Conservation (phyloP, 2,113 vertebrate genomes). For the Etia nguti region DNA sequence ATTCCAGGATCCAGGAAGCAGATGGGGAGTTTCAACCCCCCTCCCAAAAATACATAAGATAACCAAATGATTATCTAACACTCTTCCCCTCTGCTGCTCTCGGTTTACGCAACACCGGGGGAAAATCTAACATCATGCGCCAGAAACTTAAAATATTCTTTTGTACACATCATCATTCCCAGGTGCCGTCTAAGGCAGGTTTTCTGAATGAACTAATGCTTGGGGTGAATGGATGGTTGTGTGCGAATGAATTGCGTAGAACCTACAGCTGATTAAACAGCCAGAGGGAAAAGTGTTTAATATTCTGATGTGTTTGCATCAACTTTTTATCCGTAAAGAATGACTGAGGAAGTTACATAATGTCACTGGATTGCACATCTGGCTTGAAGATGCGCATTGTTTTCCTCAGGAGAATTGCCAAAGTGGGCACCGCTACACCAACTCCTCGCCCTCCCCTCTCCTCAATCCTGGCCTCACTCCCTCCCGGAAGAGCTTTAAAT, state of each 20-base stretch:
- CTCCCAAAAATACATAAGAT: conserved; percentile 8
- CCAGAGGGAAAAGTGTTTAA: conserved; percentile 5
- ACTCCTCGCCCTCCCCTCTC: neutral
- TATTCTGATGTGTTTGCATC: conserved; percentile 25
- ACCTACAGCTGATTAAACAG: conserved; percentile 17
- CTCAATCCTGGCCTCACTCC: neutral
- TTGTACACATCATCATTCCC: neutral
- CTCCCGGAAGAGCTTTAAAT: conserved; percentile 55
- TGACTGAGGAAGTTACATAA: conserved; percentile 62
- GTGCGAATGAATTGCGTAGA: neutral
- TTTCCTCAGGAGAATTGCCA: conserved; percentile 25
- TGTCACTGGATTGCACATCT: conserved; percentile 60
- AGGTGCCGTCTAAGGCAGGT: conserved; percentile 7
- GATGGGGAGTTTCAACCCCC: neutral
- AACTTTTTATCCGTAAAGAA: conserved; percentile 14
- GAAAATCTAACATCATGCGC: neutral
- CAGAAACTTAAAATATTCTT: neutral
- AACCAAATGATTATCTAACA: conserved; percentile 29
- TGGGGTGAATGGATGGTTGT: neutral
- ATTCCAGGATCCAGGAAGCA: neutral
- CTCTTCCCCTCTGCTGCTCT: neutral
- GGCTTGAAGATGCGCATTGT: conserved; percentile 34
- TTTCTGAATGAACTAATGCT: conserved; percentile 50
- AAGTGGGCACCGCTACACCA: conserved; percentile 39
- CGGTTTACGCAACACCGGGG: conserved; percentile 4